Base-by-base conservation (phyloP, 2,113 vertebrate species). In the Callospermophilus lateralis region DNA sequence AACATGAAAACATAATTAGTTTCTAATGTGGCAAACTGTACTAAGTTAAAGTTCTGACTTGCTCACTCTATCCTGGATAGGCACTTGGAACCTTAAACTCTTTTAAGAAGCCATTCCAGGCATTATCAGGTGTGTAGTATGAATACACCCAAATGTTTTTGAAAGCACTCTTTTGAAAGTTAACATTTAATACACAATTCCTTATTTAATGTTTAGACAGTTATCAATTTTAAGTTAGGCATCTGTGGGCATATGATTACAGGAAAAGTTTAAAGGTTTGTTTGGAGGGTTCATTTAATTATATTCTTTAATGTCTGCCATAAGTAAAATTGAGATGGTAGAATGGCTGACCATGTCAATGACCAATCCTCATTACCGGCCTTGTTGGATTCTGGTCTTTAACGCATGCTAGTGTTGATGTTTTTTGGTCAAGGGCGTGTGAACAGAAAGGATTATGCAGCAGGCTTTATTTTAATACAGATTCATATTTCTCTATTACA, bases 361-460 rank as follows among this genome's bases (percentile, higher is more conserved):
- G 95, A 98, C 96, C 65, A 97, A 99, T 98, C 98, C 98, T 99
- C 98, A 94, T 94, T 89, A 95, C 97, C 94, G 98, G 97, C 98
- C 97, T 98, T 98, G 99, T 99, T 99, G 98, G 97, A 98, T 98
- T 99, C 99, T 99, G 99, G 99, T 99, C 99, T 99, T 98, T 99
- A 98, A 99, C 98, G 98, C 99, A 99, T 99, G 99, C 99, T 99
- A 99, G 99, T 99, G 99, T 99, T 99, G 98, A 99, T 99, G 99
- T 99, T 99, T 99, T 99, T 99, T 99, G 99, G 99, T 99, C 99
- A 99, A 99, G 99, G 98, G 98, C 98, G 98, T 99, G 99, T 98
- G 98, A 99, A 99, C 98, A 98, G 97, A 97, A 99, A 98, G 99
- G 99, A 99, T 99, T 99, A 99, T 99, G 99, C 99, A 99, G 99